Percentiles rank a stretch among this genome's conserved stretches.
These are phyloP conservation scores for Tinea semifulvella DNA, from an alignment of 2,888 invertebrate genomes.

Conservation along the genomic window DNA sequence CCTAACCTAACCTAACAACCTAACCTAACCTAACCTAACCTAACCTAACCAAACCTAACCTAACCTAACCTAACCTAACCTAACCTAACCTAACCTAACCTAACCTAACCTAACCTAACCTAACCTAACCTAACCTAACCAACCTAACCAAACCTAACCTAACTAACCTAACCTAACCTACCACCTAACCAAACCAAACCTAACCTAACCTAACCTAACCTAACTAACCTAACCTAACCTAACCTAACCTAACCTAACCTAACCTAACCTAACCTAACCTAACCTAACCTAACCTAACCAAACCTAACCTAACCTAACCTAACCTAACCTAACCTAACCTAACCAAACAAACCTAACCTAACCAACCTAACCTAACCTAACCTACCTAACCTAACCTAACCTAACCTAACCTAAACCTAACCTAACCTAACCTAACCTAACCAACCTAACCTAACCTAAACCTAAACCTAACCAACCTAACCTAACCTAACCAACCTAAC, in stretches of 20 bases:
- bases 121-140: conserved; percentile 22
- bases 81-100: conserved; percentile 15
- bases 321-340: conserved; percentile 19
- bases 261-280: conserved; percentile 17
- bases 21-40: conserved; percentile 8
- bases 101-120: conserved; percentile 25
- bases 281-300: conserved; percentile 16
- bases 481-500: not conserved
- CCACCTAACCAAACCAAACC: conserved; percentile 8
- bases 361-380: conserved; percentile 14
- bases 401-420: conserved; percentile 17
- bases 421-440: conserved; percentile 18
- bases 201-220: not conserved
- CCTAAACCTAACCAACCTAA: conserved; percentile 15
- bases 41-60: conserved; percentile 1
- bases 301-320: conserved; percentile 18
- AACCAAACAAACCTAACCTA: conserved; percentile 18
- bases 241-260: conserved; percentile 1
- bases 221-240: conserved; percentile 1
- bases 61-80: conserved; percentile 4
- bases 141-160: conserved; percentile 24
- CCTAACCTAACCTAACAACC: not conserved
- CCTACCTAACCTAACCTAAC: conserved; percentile 15
- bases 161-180: conserved; percentile 18
- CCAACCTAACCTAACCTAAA: conserved; percentile 16